phyloP scores from a whole-genome alignment of 1,140 invertebrate species.

The Copidosoma floridanum region DNA sequence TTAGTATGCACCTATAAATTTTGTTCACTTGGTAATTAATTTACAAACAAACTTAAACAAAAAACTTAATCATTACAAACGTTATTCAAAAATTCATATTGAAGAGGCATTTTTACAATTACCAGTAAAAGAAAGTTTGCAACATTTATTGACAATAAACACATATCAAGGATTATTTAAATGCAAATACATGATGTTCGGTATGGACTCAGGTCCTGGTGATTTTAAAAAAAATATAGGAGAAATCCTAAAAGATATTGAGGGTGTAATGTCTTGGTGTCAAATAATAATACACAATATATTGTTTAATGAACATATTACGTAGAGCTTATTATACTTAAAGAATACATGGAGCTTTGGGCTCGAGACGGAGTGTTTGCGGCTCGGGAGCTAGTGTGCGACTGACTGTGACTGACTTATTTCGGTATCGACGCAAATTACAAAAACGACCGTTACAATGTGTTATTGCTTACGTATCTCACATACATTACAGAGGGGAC shows the following conservation, averaged over 20 bases:
- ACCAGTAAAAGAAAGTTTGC: not conserved
- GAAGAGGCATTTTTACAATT: not conserved
- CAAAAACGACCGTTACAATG: too few species aligned
- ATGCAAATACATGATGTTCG: not conserved
- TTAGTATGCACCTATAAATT: not conserved
- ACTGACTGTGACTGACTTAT: too few species aligned
- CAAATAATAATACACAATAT: too few species aligned
- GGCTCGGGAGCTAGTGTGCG: too few species aligned
- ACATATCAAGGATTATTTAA: not conserved
- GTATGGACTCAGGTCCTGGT: not conserved
- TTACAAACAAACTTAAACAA: not conserved
- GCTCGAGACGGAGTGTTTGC: too few species aligned
- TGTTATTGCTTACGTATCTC: too few species aligned
- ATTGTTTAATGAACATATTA: too few species aligned
- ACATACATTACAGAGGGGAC: too few species aligned
- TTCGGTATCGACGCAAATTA: too few species aligned
- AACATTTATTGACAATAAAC: not conserved
- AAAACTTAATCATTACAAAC: not conserved
- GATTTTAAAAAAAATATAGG: conserved; percentile 1
- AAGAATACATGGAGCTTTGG: too few species aligned
- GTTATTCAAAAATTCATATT: not conserved
- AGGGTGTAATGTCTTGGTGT: too few species aligned
- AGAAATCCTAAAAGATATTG: not conserved
- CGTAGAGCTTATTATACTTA: too few species aligned
- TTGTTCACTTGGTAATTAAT: not conserved